phyloP scores from a whole-genome alignment of 2,888 invertebrate species.

The Microplitis deprimator region DNA sequence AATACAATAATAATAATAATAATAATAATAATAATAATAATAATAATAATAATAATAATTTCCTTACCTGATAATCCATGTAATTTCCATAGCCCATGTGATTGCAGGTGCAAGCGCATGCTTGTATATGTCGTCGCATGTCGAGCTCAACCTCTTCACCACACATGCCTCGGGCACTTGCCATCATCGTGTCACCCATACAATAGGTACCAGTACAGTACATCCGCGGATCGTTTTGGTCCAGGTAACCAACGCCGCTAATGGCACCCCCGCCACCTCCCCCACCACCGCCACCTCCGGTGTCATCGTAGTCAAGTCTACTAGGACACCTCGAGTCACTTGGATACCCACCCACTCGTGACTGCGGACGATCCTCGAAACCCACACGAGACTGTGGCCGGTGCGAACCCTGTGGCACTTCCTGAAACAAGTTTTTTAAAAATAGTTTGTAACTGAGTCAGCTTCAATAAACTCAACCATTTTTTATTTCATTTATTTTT shows the following conservation, averaged over 20 bases:
- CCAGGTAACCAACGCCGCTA: conserved; percentile 58
- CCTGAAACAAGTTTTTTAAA: conserved; percentile 40
- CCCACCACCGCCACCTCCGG: conserved; percentile 56
- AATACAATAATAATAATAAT: background rate
- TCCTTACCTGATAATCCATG: conserved; percentile 87
- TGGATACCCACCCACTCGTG: conserved; percentile 64
- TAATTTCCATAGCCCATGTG: conserved; percentile 95
- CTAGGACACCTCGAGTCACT: conserved; percentile 69
- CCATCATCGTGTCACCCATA: conserved; percentile 71
- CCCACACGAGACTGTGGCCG: conserved; percentile 68
- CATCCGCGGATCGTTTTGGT: conserved; percentile 69
- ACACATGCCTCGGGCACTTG: conserved; percentile 69
- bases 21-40: conserved; percentile 9
- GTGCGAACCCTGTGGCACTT: conserved; percentile 58
- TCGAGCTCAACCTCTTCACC: conserved; percentile 83
- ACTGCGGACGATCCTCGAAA: conserved; percentile 68
- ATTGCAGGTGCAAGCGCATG: conserved; percentile 92
- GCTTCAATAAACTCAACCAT: background rate
- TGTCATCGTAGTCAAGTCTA: conserved; percentile 68
- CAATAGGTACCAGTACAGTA: conserved; percentile 70
- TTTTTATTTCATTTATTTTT: background rate
- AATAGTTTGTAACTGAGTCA: background rate
- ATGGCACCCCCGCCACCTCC: background rate
- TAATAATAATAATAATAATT: conserved; percentile 12
- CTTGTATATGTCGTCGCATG: conserved; percentile 89